A percentile compares a stretch with the other conserved stretches of the same genome.
Conservation (phyloP, 2,888 invertebrate species). For the Phengaris arion region DNA sequence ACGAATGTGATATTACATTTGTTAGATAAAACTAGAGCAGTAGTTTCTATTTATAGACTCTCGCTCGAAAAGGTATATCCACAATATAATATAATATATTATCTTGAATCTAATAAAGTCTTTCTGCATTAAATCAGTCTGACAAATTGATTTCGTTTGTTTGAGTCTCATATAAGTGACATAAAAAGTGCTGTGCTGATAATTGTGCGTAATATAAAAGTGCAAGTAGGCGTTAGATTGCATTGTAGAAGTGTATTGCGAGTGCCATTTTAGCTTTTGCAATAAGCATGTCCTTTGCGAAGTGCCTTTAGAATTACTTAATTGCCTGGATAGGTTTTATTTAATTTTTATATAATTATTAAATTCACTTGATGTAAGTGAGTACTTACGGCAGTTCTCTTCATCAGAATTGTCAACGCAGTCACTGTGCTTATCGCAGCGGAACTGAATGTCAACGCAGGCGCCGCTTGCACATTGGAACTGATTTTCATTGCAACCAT, state of each 20-base stretch:
- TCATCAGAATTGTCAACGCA: constrained; percentile 83
- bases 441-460: constrained; percentile 80
- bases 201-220: constrained; percentile 15
- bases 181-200: constrained; percentile 23
- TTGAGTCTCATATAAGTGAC: neutral
- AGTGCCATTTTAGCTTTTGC: neutral
- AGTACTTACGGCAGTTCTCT: constrained; percentile 71
- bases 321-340: neutral
- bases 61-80: neutral
- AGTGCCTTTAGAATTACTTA: neutral
- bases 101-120: too few relatives aligned
- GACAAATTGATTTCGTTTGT: neutral
- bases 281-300: neutral
- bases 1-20: neutral
- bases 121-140: too few relatives aligned
- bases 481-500: constrained; percentile 49
- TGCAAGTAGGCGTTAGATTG: constrained; percentile 9
- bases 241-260: neutral
- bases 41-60: neutral
- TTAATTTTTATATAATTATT: neutral
- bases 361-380: neutral
- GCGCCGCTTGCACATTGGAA: constrained; percentile 70
- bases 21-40: neutral
- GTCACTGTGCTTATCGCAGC: constrained; percentile 81
- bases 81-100: too few relatives aligned